These are phyloP conservation scores for Catocala nupta DNA, from an alignment of 2,888 invertebrate genomes.

Conservation along the genomic window DNA sequence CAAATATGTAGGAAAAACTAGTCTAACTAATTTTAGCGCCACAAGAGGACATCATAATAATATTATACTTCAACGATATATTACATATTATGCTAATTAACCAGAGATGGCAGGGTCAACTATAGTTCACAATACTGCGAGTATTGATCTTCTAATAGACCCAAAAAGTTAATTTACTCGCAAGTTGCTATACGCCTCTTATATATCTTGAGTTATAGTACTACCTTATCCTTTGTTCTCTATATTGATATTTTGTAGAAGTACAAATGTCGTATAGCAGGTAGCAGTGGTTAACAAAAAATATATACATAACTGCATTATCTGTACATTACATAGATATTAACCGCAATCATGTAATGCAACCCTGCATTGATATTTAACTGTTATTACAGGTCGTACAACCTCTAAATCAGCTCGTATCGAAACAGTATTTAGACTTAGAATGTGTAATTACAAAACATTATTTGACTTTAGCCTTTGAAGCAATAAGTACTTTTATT, in stretches of 20 bases:
- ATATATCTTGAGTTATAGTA: too few species aligned
- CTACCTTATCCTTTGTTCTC: too few species aligned
- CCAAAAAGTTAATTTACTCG: too few species aligned
- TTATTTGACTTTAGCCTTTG: constrained; percentile 28
- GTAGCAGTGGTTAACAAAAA: neutral
- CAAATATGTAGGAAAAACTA: constrained; percentile 5
- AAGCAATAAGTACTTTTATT: constrained; percentile 21
- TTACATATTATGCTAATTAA: too few species aligned
- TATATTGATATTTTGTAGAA: too few species aligned
- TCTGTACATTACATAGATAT: neutral
- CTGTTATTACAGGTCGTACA: constrained; percentile 33
- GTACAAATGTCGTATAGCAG: neutral
- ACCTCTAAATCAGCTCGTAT: constrained; percentile 35
- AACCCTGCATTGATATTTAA: constrained; percentile 34
- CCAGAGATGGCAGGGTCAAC: too few species aligned
- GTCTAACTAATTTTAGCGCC: constrained; percentile 2
- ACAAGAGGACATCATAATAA: neutral
- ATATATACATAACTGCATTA: neutral
- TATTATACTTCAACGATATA: neutral
- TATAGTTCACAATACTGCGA: too few species aligned
- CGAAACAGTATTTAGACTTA: constrained; percentile 14
- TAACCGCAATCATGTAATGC: constrained; percentile 18
- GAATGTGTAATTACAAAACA: constrained; percentile 26
- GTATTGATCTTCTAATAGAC: too few species aligned
- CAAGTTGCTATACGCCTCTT: too few species aligned